Conservation (phyloP, 2,113 vertebrate species). For the Pantherophis guttatus region DNA sequence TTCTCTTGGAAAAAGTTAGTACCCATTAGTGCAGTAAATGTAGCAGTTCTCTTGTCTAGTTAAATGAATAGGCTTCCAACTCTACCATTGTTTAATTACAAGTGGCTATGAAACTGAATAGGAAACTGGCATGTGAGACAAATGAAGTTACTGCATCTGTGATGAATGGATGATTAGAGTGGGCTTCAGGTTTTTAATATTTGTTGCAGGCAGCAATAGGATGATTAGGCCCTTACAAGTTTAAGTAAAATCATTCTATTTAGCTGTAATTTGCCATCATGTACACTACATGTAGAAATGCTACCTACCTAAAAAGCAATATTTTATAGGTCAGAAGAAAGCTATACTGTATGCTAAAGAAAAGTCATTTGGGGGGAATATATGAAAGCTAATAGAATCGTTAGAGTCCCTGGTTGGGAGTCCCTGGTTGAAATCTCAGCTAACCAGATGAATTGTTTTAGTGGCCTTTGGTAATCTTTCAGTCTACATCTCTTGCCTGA, state of each 20-base stretch:
- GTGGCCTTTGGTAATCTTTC: background rate
- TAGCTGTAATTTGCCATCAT: background rate
- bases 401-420: background rate
- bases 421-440: background rate
- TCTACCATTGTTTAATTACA: background rate
- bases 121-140: background rate
- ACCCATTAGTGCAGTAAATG: background rate
- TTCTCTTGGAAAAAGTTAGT: background rate
- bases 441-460: background rate
- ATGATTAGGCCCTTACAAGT: background rate
- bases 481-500: background rate
- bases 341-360: background rate
- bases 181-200: background rate
- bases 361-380: background rate
- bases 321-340: background rate
- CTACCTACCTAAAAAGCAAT: background rate
- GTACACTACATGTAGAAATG: background rate
- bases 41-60: background rate
- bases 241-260: background rate
- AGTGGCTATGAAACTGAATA: background rate
- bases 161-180: background rate
- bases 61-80: background rate
- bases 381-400: background rate
- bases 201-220: background rate
- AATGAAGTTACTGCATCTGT: background rate